phyloP scores from a whole-genome alignment of 2,888 invertebrate species.

The Caenorhabditis macrosperma region DNA sequence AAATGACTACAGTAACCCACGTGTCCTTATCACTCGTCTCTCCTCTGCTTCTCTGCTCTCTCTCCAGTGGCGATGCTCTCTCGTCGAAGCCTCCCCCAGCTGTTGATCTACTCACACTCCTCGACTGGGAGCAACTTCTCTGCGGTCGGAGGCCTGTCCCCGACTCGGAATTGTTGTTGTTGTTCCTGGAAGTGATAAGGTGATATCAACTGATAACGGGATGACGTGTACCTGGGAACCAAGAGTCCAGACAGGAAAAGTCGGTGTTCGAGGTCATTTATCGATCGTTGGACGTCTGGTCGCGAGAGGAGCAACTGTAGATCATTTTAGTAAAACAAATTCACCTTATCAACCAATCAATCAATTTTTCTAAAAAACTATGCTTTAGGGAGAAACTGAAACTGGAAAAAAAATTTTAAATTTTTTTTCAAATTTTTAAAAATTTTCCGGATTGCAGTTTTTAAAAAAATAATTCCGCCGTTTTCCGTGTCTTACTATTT shows the following conservation, averaged over 20 bases:
- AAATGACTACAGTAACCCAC: constrained; percentile 2
- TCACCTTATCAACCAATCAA: no score
- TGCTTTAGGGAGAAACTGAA: no score
- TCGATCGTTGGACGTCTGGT: constrained; percentile 90
- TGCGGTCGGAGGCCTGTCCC: constrained; percentile 23
- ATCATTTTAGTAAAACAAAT: no score
- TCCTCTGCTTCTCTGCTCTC: constrained; percentile 30
- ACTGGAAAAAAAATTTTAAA: background rate
- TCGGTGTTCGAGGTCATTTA: constrained; percentile 87
- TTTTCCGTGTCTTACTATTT: no score
- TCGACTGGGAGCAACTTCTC: constrained; percentile 40
- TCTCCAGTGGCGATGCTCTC: constrained; percentile 46
- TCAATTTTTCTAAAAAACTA: no score
- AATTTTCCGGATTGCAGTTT: background rate
- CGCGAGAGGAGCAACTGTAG: constrained; percentile 88
- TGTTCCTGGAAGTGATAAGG: constrained; percentile 21
- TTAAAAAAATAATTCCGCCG: no score
- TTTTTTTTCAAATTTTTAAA: background rate
- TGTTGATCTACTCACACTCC: constrained; percentile 42
- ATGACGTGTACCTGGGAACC: constrained; percentile 51
- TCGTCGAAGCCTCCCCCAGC: constrained; percentile 32
- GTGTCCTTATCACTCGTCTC: constrained; percentile 18
- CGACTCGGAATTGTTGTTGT: constrained; percentile 27
- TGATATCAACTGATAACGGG: background rate
- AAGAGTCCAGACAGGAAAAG: constrained; percentile 80